Evolutionary conservation across 2,888 invertebrate genomes (phyloP).

Genomic region (Eledone cirrhosa): DNA sequence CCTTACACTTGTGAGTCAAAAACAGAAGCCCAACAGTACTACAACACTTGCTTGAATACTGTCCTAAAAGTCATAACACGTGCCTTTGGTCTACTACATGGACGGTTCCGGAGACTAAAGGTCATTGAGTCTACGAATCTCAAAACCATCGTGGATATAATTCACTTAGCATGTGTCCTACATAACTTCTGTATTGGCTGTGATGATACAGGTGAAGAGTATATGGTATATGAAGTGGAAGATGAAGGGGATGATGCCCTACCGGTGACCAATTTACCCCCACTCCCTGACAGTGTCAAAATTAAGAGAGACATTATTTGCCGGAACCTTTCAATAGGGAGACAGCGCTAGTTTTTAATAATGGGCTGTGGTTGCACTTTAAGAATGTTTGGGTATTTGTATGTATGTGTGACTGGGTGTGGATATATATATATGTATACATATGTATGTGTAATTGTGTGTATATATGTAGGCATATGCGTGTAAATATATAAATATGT

Average conservation of each 20-base stretch:
- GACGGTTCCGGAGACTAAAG: slow-evolving; percentile 14
- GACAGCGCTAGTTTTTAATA: not conserved
- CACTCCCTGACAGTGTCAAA: not conserved
- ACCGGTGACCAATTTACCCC: not conserved
- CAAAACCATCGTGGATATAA: slow-evolving; percentile 15
- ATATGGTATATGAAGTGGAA: slow-evolving; percentile 23
- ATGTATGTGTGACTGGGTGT: no score
- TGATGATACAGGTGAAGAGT: slow-evolving; percentile 22
- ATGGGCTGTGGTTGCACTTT: no score
- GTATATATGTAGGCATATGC: no score
- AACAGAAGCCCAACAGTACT: not conserved
- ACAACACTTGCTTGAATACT: not conserved
- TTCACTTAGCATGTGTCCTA: slow-evolving; percentile 19
- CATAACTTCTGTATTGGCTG: slow-evolving; percentile 27
- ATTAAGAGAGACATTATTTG: slow-evolving; percentile 14
- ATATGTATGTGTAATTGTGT: no score
- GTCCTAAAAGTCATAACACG: slow-evolving; percentile 7
- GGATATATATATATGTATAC: no score
- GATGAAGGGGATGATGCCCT: slow-evolving; percentile 9
- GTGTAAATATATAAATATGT: no score
- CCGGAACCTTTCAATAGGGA: not conserved
- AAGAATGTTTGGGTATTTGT: no score
- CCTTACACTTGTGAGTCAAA: not conserved
- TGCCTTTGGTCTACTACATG: slow-evolving; percentile 13
- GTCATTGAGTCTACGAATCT: slow-evolving; percentile 18